These are phyloP conservation scores for Sphaerophoria taeniata DNA, from an alignment of 2,888 invertebrate species.

Conservation along the genomic window DNA sequence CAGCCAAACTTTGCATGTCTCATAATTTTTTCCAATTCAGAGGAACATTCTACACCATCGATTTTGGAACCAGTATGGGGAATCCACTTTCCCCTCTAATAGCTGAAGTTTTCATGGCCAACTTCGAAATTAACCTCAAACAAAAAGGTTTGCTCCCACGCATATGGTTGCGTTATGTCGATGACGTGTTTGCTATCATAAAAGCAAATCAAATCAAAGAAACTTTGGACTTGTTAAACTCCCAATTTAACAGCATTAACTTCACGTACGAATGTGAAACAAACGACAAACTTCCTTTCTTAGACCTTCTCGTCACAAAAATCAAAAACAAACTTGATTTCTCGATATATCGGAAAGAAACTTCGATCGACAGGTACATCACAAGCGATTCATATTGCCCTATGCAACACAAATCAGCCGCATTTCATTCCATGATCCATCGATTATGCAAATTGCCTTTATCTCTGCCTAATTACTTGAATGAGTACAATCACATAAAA, in stretches of 20 bases:
- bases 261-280: background rate
- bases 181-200: background rate
- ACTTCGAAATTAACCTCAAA: background rate
- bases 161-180: background rate
- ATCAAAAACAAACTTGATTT: background rate
- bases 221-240: background rate
- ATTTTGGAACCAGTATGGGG: constrained; percentile 1
- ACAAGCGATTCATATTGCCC: background rate
- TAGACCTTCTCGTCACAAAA: background rate
- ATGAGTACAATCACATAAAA: too few relatives aligned
- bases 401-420: background rate
- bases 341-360: background rate
- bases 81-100: background rate
- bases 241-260: background rate
- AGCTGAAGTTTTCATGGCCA: background rate
- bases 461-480: too few relatives aligned
- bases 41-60: background rate
- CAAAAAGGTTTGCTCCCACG: background rate
- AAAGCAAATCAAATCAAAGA: background rate
- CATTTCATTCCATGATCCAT: background rate
- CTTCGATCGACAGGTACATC: background rate
- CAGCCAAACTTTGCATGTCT: background rate
- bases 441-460: too few relatives aligned
- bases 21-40: background rate
- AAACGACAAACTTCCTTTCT: background rate